Evolutionary conservation across 2,113 vertebrate genomes (phyloP).

Genomic region (Triplophysa siluroides): DNA sequence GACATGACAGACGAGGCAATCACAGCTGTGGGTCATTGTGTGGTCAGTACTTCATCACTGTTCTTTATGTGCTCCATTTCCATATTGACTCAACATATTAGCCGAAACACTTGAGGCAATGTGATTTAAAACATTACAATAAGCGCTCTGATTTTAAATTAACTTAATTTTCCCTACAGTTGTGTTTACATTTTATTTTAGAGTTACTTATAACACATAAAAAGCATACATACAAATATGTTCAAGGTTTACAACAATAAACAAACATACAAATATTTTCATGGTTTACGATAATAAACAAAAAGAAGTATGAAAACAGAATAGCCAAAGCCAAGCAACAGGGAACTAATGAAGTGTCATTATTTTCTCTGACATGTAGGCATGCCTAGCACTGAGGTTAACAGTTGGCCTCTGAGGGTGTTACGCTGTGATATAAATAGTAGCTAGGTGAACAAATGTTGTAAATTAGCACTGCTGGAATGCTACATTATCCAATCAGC

Average conservation of each 20-base stretch:
- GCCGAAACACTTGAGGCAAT: slow-evolving; percentile 24
- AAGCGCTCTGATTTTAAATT: not conserved
- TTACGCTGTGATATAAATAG: too few species aligned
- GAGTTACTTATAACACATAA: not conserved
- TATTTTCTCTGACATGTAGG: not conserved
- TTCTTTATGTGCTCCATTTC: slow-evolving; percentile 58
- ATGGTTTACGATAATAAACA: not conserved
- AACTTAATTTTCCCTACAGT: not conserved
- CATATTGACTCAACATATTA: slow-evolving; percentile 42
- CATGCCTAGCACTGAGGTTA: not conserved
- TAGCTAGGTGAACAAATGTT: too few species aligned
- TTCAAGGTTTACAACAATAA: not conserved
- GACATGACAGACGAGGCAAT: slow-evolving; percentile 64
- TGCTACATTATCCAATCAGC: not conserved
- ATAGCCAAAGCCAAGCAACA: too few species aligned
- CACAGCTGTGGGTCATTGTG: slow-evolving; percentile 61
- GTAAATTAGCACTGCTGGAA: not conserved
- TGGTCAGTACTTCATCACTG: slow-evolving; percentile 62
- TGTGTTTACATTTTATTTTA: not conserved
- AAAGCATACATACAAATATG: not conserved
- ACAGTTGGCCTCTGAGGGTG: not conserved
- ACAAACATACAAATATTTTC: not conserved
- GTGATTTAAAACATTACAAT: slow-evolving; percentile 16
- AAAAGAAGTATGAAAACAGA: not conserved
- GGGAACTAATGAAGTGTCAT: too few species aligned